Evolutionary conservation across 2,888 invertebrate species (phyloP).

Genomic region (Cistogaster globosa): DNA sequence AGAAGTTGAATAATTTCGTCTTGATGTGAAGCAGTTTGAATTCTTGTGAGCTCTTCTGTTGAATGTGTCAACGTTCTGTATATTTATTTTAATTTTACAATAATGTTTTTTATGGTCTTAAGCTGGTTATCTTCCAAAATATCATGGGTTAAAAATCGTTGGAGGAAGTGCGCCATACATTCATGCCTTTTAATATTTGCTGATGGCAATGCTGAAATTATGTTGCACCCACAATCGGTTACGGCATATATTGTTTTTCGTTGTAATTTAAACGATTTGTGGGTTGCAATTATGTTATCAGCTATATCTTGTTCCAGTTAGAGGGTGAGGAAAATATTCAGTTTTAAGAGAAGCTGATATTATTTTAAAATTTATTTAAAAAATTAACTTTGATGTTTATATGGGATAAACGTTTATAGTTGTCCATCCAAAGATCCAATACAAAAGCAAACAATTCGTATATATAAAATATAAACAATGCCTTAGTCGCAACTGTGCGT

Average conservation of each 20-base stretch:
- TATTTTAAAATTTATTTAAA: conserved; percentile 7
- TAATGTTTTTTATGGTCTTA: neutral
- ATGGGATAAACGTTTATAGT: conserved; percentile 3
- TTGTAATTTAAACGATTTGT: neutral
- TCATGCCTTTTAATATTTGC: conserved; percentile 2
- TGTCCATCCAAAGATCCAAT: no score
- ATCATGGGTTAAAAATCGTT: no score
- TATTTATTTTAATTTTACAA: conserved; percentile 10
- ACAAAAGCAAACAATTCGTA: no score
- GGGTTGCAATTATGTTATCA: neutral
- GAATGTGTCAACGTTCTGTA: conserved; percentile 8
- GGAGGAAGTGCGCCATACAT: conserved; percentile 17
- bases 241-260: neutral
- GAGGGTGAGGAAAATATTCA: no score
- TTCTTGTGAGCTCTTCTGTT: conserved; percentile 12
- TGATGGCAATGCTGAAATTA: conserved; percentile 6
- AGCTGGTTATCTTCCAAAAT: neutral
- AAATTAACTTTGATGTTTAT: conserved; percentile 32
- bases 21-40: conserved; percentile 13
- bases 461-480: no score
- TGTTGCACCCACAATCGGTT: conserved; percentile 32
- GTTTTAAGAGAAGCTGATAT: conserved; percentile 5
- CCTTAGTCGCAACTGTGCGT: no score
- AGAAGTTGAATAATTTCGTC: neutral
- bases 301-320: conserved; percentile 15